Base-by-base conservation (phyloP, 2,113 vertebrate genomes). In the Pseudopipra pipra region DNA sequence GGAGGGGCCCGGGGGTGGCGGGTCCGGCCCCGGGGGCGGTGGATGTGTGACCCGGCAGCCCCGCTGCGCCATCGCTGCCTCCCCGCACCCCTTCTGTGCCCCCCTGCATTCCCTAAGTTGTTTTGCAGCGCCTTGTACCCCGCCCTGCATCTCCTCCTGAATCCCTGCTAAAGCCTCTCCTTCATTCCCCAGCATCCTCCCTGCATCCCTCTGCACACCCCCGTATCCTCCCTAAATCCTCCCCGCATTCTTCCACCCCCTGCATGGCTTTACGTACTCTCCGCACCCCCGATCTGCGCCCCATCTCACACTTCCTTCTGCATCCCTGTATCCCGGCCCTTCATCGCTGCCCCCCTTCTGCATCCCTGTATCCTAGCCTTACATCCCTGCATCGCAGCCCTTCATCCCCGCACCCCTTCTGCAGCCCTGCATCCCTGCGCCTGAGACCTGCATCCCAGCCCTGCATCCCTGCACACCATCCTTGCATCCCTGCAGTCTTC, bases 31-130 rank as follows among this genome's bases (percentile, higher is more conserved):
- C 11, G 11, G 39, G n/a, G 14, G 13, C 35, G 30, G 43, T 14
- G 59, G 37, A 4, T 25, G 80, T 37, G 19, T 4, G 7, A 1
- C 20, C 7, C 23, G 14, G 31, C n/a, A 15, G 30, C 39, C 5
- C 17, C 12, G 6, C 30, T 5, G 41, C 35, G 3, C 8, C 3
- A 1, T 5, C n/a, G 3, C 24, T 28, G n/a, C 31, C 3, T n/a
- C 30, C 17, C 11, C 17, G 17, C 21, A 1, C 20, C 11, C 44
- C 31, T 31, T 14, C 11, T n/a, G 54, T 55, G 54, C 54, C 11
- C 9, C 18, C 23, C 28, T 5, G 11, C 56, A 3, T 20, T 12
- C 11, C 18, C 12, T 4, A 7, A 33, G 5, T 25, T 23, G 14
- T 31, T 16, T 31, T 33, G 46, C 65, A 17, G 5, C 9, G 12